Conservation (phyloP, 2,888 invertebrate species). For the Notocelia uddmanniana region DNA sequence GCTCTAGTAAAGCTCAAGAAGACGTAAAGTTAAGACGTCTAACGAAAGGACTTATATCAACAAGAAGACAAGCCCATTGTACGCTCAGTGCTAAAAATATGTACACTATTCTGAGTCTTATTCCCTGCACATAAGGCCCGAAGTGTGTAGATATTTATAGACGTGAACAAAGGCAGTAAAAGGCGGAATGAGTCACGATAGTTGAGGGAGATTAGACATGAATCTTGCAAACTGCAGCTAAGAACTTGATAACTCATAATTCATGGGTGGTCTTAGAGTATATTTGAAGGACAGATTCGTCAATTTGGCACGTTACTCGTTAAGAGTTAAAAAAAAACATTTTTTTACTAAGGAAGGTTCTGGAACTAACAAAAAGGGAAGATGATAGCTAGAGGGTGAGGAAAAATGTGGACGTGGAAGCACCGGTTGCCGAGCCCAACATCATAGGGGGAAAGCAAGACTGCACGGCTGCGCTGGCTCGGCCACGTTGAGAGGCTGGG, state of each 20-base stretch:
- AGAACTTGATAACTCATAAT: conserved; percentile 40
- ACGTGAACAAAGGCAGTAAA: conserved; percentile 11
- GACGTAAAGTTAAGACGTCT: conserved; percentile 29
- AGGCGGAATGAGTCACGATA: conserved; percentile 32
- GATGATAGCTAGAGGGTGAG: too few relatives aligned
- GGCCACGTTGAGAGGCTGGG: too few relatives aligned
- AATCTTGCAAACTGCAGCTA: conserved; percentile 43
- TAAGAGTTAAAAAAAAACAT: too few relatives aligned
- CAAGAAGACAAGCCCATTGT: background rate
- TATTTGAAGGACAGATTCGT: conserved; percentile 7
- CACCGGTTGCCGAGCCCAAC: too few relatives aligned
- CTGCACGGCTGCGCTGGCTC: too few relatives aligned
- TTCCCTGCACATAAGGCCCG: background rate
- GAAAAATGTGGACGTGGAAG: too few relatives aligned
- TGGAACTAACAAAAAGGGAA: too few relatives aligned
- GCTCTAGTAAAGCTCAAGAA: conserved; percentile 4
- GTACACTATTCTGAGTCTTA: background rate
- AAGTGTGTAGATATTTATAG: background rate
- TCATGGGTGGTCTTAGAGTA: conserved; percentile 31
- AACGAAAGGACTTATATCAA: conserved; percentile 1
- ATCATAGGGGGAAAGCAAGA: too few relatives aligned
- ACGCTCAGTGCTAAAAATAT: background rate
- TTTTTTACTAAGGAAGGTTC: too few relatives aligned
- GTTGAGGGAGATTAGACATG: conserved; percentile 42
- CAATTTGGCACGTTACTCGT: too few relatives aligned